These are phyloP conservation scores for Agapostemon virescens DNA, from an alignment of 2,888 invertebrate genomes.

Conservation along the genomic window DNA sequence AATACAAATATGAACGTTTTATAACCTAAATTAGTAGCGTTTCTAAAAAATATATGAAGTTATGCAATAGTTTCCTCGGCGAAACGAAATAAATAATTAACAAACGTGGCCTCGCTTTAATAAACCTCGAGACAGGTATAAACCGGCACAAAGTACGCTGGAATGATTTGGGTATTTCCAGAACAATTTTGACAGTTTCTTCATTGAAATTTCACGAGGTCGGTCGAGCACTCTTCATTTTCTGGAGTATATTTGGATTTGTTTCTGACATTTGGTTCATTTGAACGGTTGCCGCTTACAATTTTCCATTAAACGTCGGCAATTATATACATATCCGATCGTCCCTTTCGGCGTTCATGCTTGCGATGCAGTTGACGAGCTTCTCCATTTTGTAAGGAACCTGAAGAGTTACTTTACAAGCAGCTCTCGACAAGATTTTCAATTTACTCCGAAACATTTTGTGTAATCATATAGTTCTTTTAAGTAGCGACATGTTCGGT, in stretches of 20 bases:
- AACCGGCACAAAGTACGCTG: not conserved
- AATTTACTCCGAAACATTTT: not conserved
- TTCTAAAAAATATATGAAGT: not conserved
- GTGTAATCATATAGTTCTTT: slow-evolving; percentile 4
- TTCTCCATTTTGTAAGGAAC: not conserved
- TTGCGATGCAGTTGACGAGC: not conserved
- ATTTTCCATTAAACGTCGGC: not conserved
- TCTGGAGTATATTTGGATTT: slow-evolving; percentile 3
- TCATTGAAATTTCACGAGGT: slow-evolving; percentile 5
- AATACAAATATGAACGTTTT: not conserved
- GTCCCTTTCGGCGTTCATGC: not conserved
- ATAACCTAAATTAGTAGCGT: not conserved
- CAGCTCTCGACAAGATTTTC: slow-evolving; percentile 8
- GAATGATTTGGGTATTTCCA: not conserved
- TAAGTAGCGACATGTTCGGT: not conserved
- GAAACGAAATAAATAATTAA: not conserved
- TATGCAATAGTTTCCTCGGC: not conserved
- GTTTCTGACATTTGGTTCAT: not conserved
- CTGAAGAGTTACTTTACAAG: not conserved
- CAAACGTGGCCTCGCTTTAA: not conserved
- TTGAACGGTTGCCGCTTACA: slow-evolving; percentile 2
- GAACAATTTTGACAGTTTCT: not conserved
- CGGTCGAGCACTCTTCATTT: slow-evolving; percentile 1
- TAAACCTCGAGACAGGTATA: not conserved
- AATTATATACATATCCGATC: slow-evolving; percentile 9